phyloP scores from a whole-genome alignment of 2,797 vertebrate genomes.

The Novumbra hubbsi region DNA sequence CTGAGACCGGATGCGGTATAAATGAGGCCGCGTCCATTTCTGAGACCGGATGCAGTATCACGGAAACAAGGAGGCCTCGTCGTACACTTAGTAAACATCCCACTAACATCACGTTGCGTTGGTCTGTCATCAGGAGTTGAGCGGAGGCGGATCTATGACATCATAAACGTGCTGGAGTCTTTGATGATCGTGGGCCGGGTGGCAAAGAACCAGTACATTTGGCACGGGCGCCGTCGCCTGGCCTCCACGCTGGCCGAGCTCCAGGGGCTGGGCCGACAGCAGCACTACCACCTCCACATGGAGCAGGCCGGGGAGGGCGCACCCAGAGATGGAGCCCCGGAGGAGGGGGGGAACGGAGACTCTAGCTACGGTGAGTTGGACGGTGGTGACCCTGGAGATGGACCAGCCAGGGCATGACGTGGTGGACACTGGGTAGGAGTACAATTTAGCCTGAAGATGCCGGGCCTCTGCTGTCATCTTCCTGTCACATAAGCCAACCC shows the following conservation, averaged over 20 bases:
- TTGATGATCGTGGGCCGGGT: constrained; percentile 87
- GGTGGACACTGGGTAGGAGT: background rate
- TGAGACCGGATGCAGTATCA: background rate
- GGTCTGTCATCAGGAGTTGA: constrained; percentile 81
- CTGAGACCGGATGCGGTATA: too few species aligned
- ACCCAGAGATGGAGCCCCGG: constrained; percentile 48
- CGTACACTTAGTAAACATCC: background rate
- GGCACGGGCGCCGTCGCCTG: constrained; percentile 85
- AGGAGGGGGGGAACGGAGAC: constrained; percentile 70
- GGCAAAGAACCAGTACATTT: constrained; percentile 92
- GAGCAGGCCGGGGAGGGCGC: constrained; percentile 60
- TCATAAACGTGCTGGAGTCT: constrained; percentile 91
- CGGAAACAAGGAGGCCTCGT: background rate
- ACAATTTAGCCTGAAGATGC: background rate
- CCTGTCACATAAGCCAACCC: background rate
- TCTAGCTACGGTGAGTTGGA: constrained; percentile 70
- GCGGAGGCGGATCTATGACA: constrained; percentile 92
- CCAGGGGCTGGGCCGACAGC: constrained; percentile 78
- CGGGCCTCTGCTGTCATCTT: background rate
- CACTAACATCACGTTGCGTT: background rate
- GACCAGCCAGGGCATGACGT: background rate
- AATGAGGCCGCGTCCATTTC: too few species aligned
- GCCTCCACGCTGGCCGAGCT: constrained; percentile 79
- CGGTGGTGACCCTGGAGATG: too few species aligned
- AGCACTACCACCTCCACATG: constrained; percentile 86